These are phyloP conservation scores for Uloborus diversus DNA, from an alignment of 1,140 invertebrate genomes.

Conservation along the genomic window DNA sequence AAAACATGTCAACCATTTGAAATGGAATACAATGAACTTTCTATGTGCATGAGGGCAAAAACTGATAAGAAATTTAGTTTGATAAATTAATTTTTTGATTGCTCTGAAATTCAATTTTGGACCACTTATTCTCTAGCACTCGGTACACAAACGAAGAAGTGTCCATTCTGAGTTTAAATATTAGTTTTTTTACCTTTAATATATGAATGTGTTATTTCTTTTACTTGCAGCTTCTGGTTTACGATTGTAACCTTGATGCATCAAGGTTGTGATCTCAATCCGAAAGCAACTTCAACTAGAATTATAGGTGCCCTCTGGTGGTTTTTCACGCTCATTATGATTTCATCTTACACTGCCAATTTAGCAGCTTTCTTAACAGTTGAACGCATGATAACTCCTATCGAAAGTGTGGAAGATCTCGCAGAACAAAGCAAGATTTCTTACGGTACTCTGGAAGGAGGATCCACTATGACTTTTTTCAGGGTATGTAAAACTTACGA, in stretches of 20 bases:
- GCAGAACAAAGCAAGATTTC: slow-evolving; percentile 92
- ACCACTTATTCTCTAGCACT: too few species aligned
- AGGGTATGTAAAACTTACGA: slow-evolving; percentile 73
- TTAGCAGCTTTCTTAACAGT: slow-evolving; percentile 96
- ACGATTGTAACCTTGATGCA: slow-evolving; percentile 69
- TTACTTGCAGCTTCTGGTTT: slow-evolving; percentile 65
- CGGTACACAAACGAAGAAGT: too few species aligned
- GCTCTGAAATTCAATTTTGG: too few species aligned
- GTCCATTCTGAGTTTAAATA: too few species aligned
- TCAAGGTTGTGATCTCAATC: slow-evolving; percentile 65
- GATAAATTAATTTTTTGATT: too few species aligned
- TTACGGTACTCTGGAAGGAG: slow-evolving; percentile 91
- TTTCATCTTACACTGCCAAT: slow-evolving; percentile 99
- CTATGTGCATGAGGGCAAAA: too few species aligned
- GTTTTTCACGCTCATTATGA: slow-evolving; percentile 99
- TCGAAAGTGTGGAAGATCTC: slow-evolving; percentile 95
- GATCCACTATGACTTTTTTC: slow-evolving; percentile 96
- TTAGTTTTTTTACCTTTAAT: too few species aligned
- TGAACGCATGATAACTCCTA: slow-evolving; percentile 94
- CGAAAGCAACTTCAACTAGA: slow-evolving; percentile 90
- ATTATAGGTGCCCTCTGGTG: slow-evolving; percentile 97
- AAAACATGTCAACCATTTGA: too few species aligned
- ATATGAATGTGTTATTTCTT: background rate
- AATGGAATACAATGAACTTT: too few species aligned
- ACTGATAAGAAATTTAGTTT: too few species aligned